Evolutionary conservation across 2,888 invertebrate genomes (phyloP).

Genomic region (Mesorhabditis spiculigera): DNA sequence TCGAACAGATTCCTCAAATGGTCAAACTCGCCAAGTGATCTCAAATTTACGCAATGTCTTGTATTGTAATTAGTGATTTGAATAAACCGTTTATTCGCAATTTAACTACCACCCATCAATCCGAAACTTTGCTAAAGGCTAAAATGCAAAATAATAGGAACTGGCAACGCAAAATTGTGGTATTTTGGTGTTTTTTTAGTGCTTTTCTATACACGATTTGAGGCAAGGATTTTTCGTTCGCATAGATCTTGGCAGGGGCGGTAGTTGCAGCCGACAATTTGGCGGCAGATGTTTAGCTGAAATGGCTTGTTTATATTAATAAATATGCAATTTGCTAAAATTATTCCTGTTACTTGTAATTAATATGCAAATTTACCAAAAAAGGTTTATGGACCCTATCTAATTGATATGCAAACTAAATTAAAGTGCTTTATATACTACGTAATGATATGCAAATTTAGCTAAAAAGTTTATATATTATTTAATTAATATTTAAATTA

Average conservation of each 20-base stretch:
- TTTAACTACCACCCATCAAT: neutral
- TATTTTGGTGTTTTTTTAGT: neutral
- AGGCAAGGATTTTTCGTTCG: slow-evolving; percentile 29
- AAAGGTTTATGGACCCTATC: too few species aligned
- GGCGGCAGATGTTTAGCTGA: slow-evolving; percentile 12
- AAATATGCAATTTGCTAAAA: too few species aligned
- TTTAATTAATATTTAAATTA: too few species aligned
- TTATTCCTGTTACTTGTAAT: too few species aligned
- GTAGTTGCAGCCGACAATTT: slow-evolving; percentile 9
- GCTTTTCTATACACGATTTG: slow-evolving; percentile 11
- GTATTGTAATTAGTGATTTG: neutral
- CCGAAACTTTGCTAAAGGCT: neutral
- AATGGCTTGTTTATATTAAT: too few species aligned
- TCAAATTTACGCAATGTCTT: neutral
- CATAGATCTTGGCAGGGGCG: slow-evolving; percentile 10
- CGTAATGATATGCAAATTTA: too few species aligned
- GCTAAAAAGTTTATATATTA: too few species aligned
- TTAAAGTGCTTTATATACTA: too few species aligned
- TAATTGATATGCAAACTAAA: too few species aligned
- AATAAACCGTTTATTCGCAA: too few species aligned
- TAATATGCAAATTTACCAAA: too few species aligned
- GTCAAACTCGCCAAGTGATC: neutral
- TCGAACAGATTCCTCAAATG: neutral
- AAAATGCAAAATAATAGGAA: neutral
- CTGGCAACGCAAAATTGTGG: neutral